These are phyloP conservation scores for Mactromeris polynyma DNA, from an alignment of 2,888 invertebrate genomes.

Conservation along the genomic window DNA sequence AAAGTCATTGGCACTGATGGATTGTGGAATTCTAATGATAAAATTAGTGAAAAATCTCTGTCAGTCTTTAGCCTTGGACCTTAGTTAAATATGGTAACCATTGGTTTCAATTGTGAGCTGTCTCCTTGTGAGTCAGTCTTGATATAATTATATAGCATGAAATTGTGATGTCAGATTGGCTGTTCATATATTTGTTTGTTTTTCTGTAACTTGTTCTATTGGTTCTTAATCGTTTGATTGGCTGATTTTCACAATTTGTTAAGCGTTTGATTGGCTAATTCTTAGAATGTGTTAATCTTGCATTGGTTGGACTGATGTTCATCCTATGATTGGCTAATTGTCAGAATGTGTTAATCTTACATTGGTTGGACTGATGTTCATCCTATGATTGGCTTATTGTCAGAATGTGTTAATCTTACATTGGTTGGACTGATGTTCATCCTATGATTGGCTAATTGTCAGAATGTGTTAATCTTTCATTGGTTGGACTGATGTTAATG, in stretches of 20 bases:
- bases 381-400: background rate
- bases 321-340: too few species aligned
- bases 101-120: too few species aligned
- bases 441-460: background rate
- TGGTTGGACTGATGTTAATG: background rate
- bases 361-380: background rate
- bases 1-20: background rate
- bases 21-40: background rate
- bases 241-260: too few species aligned
- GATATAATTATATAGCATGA: too few species aligned
- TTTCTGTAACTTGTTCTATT: too few species aligned
- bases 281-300: background rate
- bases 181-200: too few species aligned
- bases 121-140: too few species aligned
- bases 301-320: background rate
- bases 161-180: too few species aligned
- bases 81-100: background rate
- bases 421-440: background rate
- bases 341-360: too few species aligned
- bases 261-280: background rate
- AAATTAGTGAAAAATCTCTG: background rate
- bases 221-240: too few species aligned
- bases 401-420: background rate
- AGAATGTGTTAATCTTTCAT: background rate
- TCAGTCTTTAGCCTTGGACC: background rate